Evolutionary conservation across 2,113 vertebrate species (phyloP).

Genomic region (Cyprinodon tularosa): DNA sequence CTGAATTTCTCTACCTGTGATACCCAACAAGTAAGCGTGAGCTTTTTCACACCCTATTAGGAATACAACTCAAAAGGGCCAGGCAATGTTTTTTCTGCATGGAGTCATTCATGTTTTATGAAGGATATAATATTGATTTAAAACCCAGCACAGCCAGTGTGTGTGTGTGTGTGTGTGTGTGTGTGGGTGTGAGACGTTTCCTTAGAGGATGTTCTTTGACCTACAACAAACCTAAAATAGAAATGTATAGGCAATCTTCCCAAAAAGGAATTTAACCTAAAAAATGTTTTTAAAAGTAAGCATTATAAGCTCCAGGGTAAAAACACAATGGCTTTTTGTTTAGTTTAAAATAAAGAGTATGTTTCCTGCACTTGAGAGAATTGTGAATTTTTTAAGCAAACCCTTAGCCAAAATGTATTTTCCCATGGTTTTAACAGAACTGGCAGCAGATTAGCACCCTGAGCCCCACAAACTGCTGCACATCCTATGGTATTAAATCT

Average conservation of each 20-base stretch:
- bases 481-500: background rate
- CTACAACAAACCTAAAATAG: slow-evolving; percentile 21
- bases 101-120: slow-evolving; percentile 75
- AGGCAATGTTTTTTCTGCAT: slow-evolving; percentile 60
- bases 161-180: background rate
- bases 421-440: background rate
- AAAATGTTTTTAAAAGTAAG: slow-evolving; percentile 12
- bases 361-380: slow-evolving; percentile 5
- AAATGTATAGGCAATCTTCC: slow-evolving; percentile 14
- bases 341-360: slow-evolving; percentile 11
- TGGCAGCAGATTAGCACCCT: background rate
- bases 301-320: background rate
- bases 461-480: background rate
- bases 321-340: background rate
- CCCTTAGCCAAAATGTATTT: slow-evolving; percentile 4
- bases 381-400: too few species aligned
- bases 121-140: slow-evolving; percentile 73
- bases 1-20: slow-evolving; percentile 50
- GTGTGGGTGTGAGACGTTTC: slow-evolving; percentile 8
- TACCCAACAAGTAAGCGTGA: slow-evolving; percentile 50
- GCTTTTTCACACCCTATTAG: slow-evolving; percentile 70
- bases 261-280: slow-evolving; percentile 8
- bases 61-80: slow-evolving; percentile 68
- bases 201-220: slow-evolving; percentile 19
- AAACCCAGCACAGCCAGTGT: slow-evolving; percentile 38